These are phyloP conservation scores for Ptiloglossa arizonensis DNA, from an alignment of 1,140 invertebrate genomes.

Conservation along the genomic window DNA sequence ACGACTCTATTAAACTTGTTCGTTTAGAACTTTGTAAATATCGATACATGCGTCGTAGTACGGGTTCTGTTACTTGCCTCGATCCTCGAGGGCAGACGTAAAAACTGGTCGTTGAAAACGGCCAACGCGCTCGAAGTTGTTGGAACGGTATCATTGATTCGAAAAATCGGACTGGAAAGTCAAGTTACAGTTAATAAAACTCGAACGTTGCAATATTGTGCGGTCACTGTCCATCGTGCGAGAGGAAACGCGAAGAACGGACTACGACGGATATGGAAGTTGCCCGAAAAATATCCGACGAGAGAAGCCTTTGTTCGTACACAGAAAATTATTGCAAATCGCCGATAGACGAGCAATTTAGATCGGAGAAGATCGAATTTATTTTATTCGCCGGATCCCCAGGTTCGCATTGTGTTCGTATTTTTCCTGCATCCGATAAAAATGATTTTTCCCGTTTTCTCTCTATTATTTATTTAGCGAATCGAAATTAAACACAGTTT, in stretches of 20 bases:
- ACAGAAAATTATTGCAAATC: conserved; percentile 20
- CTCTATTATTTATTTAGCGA: conserved; percentile 1
- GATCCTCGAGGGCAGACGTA: not conserved
- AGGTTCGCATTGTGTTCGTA: not conserved
- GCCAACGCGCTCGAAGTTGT: not conserved
- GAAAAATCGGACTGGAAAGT: not conserved
- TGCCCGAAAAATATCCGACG: not conserved
- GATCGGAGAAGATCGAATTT: conserved; percentile 10
- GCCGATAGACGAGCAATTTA: conserved; percentile 10
- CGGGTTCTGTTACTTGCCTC: not conserved
- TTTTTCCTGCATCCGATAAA: not conserved
- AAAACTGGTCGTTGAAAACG: not conserved
- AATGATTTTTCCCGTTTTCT: not conserved
- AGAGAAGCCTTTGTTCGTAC: conserved; percentile 20
- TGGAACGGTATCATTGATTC: not conserved
- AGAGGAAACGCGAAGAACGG: not conserved
- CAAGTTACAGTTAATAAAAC: no score
- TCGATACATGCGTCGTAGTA: not conserved
- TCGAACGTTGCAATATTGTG: no score
- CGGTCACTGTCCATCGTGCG: not conserved
- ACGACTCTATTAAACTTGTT: conserved; percentile 31
- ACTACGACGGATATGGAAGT: no score
- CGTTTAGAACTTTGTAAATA: not conserved
- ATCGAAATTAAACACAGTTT: not conserved
- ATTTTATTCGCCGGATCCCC: not conserved